Percentiles rank a stretch among this genome's conserved stretches.
phyloP scores from a whole-genome alignment of 1,140 invertebrate species.

The Drosophila persimilis region DNA sequence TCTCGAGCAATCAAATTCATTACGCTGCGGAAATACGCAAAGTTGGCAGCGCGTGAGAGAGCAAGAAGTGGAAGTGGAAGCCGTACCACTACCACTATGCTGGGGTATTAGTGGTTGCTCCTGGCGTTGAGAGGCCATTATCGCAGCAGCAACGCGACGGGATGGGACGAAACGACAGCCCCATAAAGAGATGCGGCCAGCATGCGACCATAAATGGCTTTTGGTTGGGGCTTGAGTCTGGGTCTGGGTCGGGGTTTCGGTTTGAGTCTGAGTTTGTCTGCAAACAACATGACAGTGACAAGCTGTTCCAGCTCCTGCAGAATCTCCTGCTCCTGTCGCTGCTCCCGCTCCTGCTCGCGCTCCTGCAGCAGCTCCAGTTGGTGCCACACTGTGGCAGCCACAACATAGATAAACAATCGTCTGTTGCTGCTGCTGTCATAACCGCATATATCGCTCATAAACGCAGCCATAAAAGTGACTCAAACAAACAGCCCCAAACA shows the following conservation, averaged over 20 bases:
- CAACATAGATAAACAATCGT: constrained; percentile 71
- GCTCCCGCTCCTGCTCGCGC: constrained; percentile 8
- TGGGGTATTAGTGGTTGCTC: constrained; percentile 33
- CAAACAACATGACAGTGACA: constrained; percentile 61
- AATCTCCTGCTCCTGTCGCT: neutral
- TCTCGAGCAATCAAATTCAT: constrained; percentile 54
- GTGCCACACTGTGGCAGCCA: constrained; percentile 20
- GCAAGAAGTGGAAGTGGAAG: constrained; percentile 1
- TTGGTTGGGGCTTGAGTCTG: constrained; percentile 49
- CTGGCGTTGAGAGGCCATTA: constrained; percentile 49
- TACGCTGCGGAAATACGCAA: constrained; percentile 54
- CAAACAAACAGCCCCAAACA: constrained; percentile 67
- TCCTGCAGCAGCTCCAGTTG: constrained; percentile 8
- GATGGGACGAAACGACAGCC: constrained; percentile 15
- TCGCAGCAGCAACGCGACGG: constrained; percentile 47
- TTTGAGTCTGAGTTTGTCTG: constrained; percentile 36
- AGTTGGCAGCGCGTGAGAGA: constrained; percentile 29
- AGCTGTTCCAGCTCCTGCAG: constrained; percentile 41
- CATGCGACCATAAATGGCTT: constrained; percentile 69
- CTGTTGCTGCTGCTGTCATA: constrained; percentile 60
- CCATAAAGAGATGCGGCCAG: constrained; percentile 37
- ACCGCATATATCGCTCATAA: constrained; percentile 76
- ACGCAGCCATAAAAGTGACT: constrained; percentile 71
- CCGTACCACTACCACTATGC: constrained; percentile 12
- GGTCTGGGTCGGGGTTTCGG: constrained; percentile 5